These are phyloP conservation scores for Myiopsitta monachus DNA, from an alignment of 2,113 vertebrate genomes.

Conservation along the genomic window DNA sequence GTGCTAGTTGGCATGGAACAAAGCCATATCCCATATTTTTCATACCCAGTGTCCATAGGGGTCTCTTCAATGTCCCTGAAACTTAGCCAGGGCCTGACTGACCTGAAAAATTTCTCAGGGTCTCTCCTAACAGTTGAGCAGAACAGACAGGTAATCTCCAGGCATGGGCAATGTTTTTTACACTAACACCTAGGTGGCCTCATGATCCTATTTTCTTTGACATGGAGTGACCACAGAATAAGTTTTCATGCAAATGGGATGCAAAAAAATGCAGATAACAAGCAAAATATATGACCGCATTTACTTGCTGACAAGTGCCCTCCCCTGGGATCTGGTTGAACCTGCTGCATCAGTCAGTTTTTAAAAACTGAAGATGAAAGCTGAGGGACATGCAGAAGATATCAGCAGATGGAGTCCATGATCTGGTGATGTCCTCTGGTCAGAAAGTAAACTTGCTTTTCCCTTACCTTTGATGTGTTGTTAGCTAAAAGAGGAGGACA, in stretches of 20 bases:
- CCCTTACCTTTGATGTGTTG: not conserved
- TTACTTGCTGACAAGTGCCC: not conserved
- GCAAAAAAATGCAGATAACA: not conserved
- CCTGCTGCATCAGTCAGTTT: not conserved
- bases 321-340: not conserved
- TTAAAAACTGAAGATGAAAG: not conserved
- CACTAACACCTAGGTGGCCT: not conserved
- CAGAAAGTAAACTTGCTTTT: not conserved
- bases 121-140: not conserved
- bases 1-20: not conserved
- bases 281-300: not conserved
- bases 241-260: not conserved
- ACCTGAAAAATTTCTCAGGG: not conserved
- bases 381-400: not conserved
- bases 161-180: not conserved
- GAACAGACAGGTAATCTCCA: not conserved
- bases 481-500: not conserved
- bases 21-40: not conserved
- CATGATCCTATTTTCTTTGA: not conserved
- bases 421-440: not conserved
- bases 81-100: not conserved
- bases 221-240: not conserved
- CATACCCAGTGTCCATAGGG: fast-evolving
- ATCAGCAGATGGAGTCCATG: not conserved
- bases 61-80: not conserved